A percentile compares a stretch with the other conserved stretches of the same genome.
Conservation (phyloP, 2,888 invertebrate genomes). For the Thera britannica region DNA sequence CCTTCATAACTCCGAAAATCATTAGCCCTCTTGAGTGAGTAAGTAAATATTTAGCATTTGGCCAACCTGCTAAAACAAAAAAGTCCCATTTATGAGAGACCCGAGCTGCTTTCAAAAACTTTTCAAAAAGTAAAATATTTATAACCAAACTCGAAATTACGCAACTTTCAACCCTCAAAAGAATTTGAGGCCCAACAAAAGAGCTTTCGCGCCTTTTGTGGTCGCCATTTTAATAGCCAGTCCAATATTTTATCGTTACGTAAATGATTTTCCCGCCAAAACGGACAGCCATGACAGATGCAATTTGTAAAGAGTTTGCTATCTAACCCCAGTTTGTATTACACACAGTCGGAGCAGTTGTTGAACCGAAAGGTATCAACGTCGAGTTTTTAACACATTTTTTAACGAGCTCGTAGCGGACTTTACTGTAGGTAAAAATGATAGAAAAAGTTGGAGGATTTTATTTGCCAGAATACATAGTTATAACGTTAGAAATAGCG, state of each 20-base stretch:
- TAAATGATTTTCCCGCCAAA: constrained; percentile 36
- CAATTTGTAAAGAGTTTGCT: constrained; percentile 25
- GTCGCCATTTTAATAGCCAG: constrained; percentile 15
- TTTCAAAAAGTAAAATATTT: constrained; percentile 15
- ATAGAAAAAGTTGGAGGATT: no score
- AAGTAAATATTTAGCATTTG: no score
- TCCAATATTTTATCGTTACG: constrained; percentile 38
- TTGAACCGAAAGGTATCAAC: not conserved
- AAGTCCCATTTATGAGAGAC: not conserved
- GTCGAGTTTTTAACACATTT: no score
- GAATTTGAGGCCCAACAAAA: constrained; percentile 16
- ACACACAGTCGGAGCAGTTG: constrained; percentile 4
- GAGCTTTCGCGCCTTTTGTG: constrained; percentile 18
- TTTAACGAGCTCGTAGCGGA: no score
- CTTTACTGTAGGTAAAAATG: no score
- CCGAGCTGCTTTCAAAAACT: not conserved
- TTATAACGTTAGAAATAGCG: no score
- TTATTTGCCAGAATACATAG: no score
- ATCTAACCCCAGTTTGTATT: constrained; percentile 3
- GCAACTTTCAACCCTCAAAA: not conserved
- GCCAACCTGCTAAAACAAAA: constrained; percentile 1
- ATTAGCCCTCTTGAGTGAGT: not conserved
- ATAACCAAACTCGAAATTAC: constrained; percentile 15
- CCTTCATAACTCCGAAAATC: no score
- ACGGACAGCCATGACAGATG: constrained; percentile 45